Percentiles rank a stretch among this genome's conserved stretches.
Conservation (phyloP, 2,888 invertebrate genomes). For the Agrochola lychnidis region DNA sequence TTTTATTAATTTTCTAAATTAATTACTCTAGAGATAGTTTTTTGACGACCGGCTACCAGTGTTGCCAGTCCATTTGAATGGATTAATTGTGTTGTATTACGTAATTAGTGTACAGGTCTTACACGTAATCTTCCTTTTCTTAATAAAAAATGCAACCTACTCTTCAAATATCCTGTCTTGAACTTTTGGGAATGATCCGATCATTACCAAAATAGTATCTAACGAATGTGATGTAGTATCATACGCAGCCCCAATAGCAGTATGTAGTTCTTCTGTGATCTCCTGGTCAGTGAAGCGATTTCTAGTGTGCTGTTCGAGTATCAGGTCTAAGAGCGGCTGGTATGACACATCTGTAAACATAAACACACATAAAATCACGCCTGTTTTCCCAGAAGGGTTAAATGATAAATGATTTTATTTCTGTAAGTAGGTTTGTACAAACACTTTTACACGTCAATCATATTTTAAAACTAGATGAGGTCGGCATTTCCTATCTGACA, state of each 20-base stretch:
- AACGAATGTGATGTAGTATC: slow-evolving; percentile 9
- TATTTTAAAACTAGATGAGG: too few species aligned
- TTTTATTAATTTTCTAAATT: too few species aligned
- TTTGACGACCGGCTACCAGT: too few species aligned
- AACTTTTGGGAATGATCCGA: slow-evolving; percentile 28
- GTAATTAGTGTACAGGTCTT: not conserved
- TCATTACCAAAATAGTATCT: not conserved
- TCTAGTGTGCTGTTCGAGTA: slow-evolving; percentile 1
- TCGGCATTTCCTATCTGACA: too few species aligned
- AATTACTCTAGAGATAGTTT: too few species aligned
- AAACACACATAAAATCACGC: too few species aligned
- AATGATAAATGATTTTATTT: too few species aligned
- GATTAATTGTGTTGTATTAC: too few species aligned
- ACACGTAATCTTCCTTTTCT: not conserved
- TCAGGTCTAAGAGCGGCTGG: slow-evolving; percentile 8
- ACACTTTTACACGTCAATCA: too few species aligned
- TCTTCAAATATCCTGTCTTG: slow-evolving; percentile 1
- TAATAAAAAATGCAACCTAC: not conserved
- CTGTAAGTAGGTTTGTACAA: too few species aligned
- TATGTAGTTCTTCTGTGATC: slow-evolving; percentile 24
- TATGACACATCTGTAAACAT: slow-evolving; percentile 17
- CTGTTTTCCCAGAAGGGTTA: too few species aligned
- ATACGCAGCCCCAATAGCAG: not conserved
- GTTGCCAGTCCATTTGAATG: too few species aligned
- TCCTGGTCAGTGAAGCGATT: slow-evolving; percentile 18